These are phyloP conservation scores for Netelia fuscicornis DNA, from an alignment of 2,888 invertebrate genomes.

Conservation along the genomic window DNA sequence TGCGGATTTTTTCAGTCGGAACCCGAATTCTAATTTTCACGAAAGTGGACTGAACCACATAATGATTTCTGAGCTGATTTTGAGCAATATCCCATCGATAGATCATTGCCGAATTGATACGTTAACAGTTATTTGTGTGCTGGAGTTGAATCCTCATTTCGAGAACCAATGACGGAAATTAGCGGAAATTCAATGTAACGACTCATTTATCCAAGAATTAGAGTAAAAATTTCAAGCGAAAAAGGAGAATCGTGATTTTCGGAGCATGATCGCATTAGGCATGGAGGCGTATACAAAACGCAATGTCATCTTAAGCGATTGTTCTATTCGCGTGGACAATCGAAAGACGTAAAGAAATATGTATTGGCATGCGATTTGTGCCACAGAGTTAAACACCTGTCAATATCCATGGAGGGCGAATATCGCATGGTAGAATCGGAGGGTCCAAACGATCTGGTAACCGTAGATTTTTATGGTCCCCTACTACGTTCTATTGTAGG, in stretches of 20 bases:
- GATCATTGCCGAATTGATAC: not conserved
- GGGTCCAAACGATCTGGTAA: not conserved
- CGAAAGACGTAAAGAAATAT: not conserved
- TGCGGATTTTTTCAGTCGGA: constrained; percentile 55
- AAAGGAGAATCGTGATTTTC: not conserved
- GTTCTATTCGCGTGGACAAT: not conserved
- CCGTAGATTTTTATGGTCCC: constrained; percentile 1
- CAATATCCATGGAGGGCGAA: not conserved
- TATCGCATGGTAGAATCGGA: constrained; percentile 5
- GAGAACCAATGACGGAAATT: not conserved
- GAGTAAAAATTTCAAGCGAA: not conserved
- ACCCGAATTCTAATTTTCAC: constrained; percentile 23
- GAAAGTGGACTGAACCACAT: not conserved
- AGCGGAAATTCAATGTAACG: not conserved
- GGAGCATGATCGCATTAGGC: not conserved
- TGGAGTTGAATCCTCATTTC: not conserved
- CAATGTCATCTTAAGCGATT: constrained; percentile 4
- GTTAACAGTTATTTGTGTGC: not conserved
- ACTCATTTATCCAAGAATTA: not conserved
- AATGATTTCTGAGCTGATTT: not conserved
- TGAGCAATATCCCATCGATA: not conserved
- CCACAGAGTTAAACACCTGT: constrained; percentile 5
- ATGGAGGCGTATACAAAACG: constrained; percentile 3
- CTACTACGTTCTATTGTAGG: not conserved
- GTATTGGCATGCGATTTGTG: not conserved